Base-by-base conservation (phyloP, 1,140 invertebrate genomes). In the Polypedilum pembai region DNA sequence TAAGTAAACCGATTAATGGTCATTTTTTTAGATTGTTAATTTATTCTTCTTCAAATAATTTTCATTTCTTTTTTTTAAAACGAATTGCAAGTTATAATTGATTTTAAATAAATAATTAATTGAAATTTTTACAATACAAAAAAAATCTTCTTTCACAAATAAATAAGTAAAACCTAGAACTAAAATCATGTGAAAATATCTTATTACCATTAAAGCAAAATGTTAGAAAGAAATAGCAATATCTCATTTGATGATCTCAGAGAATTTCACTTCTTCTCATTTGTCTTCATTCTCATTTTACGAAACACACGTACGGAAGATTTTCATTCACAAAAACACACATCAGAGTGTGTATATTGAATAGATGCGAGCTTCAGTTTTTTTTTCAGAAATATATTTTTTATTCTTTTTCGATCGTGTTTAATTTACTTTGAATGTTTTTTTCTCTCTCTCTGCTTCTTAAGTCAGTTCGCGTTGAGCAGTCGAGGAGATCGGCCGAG, bases 381-480 rank as follows among this genome's bases (percentile, higher is more conserved):
- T n/a, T 56, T n/a, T 56, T 56, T 56, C 45, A 56, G n/a, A 8
- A 56, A 56, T 56, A 15, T 56, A n/a, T 15, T 56, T 56, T 56
- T 56, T 56, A n/a, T 56, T 56, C 45, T 56, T n/a, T 56, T 56
- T n/a, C 45, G 45, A 56, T 56, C 45, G 45, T 56, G 45, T 56
- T 56, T n/a, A 56, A 56, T 56, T 56, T n/a, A 12, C 45, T 56
- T 56, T 56, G 45, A 56, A 56, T 56, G 45, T 56, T 56, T 56
- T 56, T 56, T n/a, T 56, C n/a, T 45, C 15, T 45, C 41, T 45
- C 12, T 56, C 18, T 21, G 20, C 20, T 69, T 69, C 65, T 69
- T 69, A 69, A 69, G 17, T 69, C 65, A 69, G 65, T 69, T 69
- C 20, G 65, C 8, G 65, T 69, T 69, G 17, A 69, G 65, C 20